Evolutionary conservation across 1,140 invertebrate species (phyloP), one percentile per base, ranked within the genome.

Genomic region (Temnothorax curvispinosus): DNA sequence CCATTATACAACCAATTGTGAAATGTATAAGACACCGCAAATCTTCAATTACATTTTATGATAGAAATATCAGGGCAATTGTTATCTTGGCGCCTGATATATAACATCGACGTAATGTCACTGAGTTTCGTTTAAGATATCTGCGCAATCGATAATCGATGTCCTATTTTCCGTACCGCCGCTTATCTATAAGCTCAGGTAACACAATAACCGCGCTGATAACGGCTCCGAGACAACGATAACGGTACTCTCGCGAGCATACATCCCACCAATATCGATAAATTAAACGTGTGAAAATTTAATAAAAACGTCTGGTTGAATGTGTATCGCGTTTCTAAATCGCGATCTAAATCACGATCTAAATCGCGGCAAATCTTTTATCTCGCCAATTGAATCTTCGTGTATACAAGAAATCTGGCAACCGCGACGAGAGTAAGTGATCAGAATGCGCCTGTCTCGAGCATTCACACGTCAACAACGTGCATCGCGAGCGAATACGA

Each of bases 81-180:
- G 54, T 82, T 60, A 82, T 56, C 77, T 54, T 11, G 13, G n/a
- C n/a, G 50, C n/a, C 15, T 13, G 50, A 11, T 69, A 54, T 78
- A n/a, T 80, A 60, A 69, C 77, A n/a, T 67, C 15, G 11, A 58
- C 38, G 67, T 67, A 54, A 80, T 54, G 47, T 35, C 54, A 74
- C 21, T 47, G 13, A 27, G 11, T 74, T 60, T 60, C 67, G 64
- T 74, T 82, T 35, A 74, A 84, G 69, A 84, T 84, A 84, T 60
- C 32, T 50, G 8, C 27, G 44, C 47, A 52, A 84, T 75, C 41
- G 69, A 84, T 84, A 75, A 84, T 84, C 69, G 32, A 84, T 84
- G 80, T 74, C 54, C 80, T 32, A 74, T 82, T 82, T 74, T 82
- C 52, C 52, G 27, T 72, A 32, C 21, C 13, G 21, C 11, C 7